Conservation (phyloP, 2,797 vertebrate genomes). For the Iguana delicatissima region DNA sequence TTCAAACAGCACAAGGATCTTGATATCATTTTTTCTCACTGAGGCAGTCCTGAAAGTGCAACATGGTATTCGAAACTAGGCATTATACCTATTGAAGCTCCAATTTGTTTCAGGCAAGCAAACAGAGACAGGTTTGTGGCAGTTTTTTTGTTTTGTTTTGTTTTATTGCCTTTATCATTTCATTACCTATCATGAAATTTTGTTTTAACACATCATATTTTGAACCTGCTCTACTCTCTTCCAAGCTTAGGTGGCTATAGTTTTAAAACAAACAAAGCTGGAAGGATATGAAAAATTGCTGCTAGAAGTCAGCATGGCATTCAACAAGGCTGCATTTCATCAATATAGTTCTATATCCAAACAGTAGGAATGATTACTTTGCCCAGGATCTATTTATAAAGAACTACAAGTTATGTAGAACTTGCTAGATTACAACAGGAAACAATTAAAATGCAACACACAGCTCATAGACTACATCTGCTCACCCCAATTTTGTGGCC, state of each 20-base stretch:
- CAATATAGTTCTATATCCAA: not conserved
- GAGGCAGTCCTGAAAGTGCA: not conserved
- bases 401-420: not conserved
- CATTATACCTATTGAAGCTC: not conserved
- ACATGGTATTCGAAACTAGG: not conserved
- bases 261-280: not conserved
- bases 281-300: not conserved
- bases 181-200: not conserved
- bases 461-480: too few relatives aligned
- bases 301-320: constrained; percentile 8
- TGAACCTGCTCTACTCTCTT: not conserved
- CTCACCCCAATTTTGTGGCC: too few relatives aligned
- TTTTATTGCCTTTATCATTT: not conserved
- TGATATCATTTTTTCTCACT: not conserved
- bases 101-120: not conserved
- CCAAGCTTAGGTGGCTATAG: not conserved
- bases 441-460: too few relatives aligned
- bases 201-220: not conserved
- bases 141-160: too few relatives aligned
- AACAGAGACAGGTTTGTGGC: not conserved
- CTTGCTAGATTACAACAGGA: not conserved
- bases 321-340: not conserved
- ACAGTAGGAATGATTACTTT: not conserved
- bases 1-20: not conserved
- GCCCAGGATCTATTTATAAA: not conserved